These are phyloP conservation scores for Chelon labrosus DNA, from an alignment of 2,797 vertebrate species.

Conservation along the genomic window DNA sequence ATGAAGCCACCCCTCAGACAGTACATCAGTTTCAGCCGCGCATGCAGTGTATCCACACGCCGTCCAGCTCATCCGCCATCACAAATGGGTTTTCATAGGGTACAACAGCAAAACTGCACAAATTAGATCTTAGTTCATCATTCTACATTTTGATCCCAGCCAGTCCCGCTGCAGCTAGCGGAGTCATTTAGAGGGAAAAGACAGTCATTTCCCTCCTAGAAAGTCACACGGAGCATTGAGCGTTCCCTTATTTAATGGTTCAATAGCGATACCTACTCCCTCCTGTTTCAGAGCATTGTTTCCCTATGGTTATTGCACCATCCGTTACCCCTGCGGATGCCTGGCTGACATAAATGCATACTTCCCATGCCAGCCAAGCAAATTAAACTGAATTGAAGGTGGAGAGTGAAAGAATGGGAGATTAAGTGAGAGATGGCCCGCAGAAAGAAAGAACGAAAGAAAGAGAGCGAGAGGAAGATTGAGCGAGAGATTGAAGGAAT, in stretches of 20 bases:
- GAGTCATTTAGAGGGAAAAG: slow-evolving; percentile 53
- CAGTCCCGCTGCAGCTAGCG: slow-evolving; percentile 15
- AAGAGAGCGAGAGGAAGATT: slow-evolving; percentile 29
- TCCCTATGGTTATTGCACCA: slow-evolving; percentile 77
- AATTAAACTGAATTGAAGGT: slow-evolving; percentile 76
- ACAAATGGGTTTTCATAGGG: slow-evolving; percentile 24
- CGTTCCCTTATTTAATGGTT: slow-evolving; percentile 78
- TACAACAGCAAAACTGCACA: slow-evolving; percentile 15
- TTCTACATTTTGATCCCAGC: slow-evolving; percentile 34
- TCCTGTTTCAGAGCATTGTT: slow-evolving; percentile 78
- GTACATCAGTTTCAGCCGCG: slow-evolving; percentile 31
- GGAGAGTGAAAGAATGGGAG: slow-evolving; percentile 57
- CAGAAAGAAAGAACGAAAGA: slow-evolving; percentile 26
- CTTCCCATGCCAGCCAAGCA: slow-evolving; percentile 70
- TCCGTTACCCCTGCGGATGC: slow-evolving; percentile 73
- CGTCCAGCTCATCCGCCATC: slow-evolving; percentile 18
- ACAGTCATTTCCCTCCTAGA: slow-evolving; percentile 54
- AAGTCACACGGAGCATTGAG: slow-evolving; percentile 69
- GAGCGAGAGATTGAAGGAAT: slow-evolving; percentile 45
- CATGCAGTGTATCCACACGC: slow-evolving; percentile 8
- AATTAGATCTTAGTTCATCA: slow-evolving; percentile 53
- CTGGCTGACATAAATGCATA: slow-evolving; percentile 76
- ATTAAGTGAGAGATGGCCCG: slow-evolving; percentile 63
- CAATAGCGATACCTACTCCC: slow-evolving; percentile 71
- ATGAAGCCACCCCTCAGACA: background rate